A percentile compares a stretch with the other conserved stretches of the same genome.
phyloP scores from a whole-genome alignment of 2,888 invertebrate species.

The Heteropelma amictum region DNA sequence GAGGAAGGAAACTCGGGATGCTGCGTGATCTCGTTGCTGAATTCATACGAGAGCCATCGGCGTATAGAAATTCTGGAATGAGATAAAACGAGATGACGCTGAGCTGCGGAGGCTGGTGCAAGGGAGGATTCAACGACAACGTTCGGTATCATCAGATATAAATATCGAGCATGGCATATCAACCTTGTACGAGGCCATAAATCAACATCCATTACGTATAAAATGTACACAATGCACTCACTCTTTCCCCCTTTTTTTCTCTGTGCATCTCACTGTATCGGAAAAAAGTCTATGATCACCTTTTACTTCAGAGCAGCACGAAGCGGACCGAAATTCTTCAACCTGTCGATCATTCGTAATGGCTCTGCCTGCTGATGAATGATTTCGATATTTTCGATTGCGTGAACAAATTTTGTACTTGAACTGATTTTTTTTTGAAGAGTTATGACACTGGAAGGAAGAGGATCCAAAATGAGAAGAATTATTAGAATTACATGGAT shows the following conservation, averaged over 20 bases:
- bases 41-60: neutral
- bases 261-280: neutral
- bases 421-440: no score
- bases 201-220: constrained; percentile 33
- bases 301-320: constrained; percentile 19
- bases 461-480: no score
- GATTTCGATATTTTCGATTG: no score
- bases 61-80: constrained; percentile 2
- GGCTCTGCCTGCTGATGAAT: no score
- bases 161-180: constrained; percentile 23
- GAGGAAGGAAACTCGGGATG: neutral
- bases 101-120: neutral
- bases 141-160: constrained; percentile 9
- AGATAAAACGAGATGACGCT: constrained; percentile 2
- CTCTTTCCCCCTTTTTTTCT: constrained; percentile 36
- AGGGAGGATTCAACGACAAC: neutral
- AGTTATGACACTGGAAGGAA: no score
- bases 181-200: constrained; percentile 19
- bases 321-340: constrained; percentile 5
- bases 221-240: constrained; percentile 18
- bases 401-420: no score
- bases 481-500: no score
- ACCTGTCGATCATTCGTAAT: no score
- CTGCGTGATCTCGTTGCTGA: neutral
- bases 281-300: constrained; percentile 23